Percentiles rank a stretch among this genome's conserved stretches.
These are phyloP conservation scores for Dryobates pubescens DNA, from an alignment of 2,797 vertebrate genomes.

Conservation along the genomic window DNA sequence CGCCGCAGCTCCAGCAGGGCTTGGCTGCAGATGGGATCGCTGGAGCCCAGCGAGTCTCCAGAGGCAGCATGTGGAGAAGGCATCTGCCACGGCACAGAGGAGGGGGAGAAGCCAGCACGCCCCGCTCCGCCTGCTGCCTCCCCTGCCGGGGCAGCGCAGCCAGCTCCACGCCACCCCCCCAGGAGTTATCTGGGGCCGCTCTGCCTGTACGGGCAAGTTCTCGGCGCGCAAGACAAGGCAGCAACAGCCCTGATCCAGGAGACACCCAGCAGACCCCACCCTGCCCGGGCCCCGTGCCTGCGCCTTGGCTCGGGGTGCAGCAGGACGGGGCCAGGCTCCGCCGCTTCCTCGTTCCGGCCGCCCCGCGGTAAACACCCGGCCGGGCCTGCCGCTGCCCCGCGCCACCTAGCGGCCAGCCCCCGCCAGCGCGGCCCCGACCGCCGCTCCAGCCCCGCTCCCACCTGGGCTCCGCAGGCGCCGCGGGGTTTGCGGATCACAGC, in stretches of 20 bases:
- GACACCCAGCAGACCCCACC: not conserved
- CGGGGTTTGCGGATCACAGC: not conserved
- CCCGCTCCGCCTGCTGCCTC: not conserved
- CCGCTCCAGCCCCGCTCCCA: accelerated
- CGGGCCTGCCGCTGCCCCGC: not conserved
- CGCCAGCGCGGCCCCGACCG: not conserved
- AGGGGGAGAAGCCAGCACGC: not conserved
- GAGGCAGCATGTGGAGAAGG: accelerated
- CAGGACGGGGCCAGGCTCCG: not conserved
- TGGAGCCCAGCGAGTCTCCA: not conserved
- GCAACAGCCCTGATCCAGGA: not conserved
- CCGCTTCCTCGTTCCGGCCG: slow-evolving; percentile 37
- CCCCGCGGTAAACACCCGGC: not conserved
- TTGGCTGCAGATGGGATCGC: not conserved
- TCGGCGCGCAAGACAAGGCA: not conserved
- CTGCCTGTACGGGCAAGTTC: slow-evolving; percentile 42
- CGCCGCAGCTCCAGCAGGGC: not conserved
- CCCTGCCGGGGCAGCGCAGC: not conserved
- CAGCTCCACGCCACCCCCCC: accelerated
- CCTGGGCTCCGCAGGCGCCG: accelerated
- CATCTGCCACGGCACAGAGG: not conserved
- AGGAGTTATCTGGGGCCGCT: not conserved
- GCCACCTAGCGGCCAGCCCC: slow-evolving; percentile 51
- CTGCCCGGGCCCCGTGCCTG: not conserved
- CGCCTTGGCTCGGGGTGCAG: slow-evolving; percentile 5